Percentiles rank a stretch among this genome's conserved stretches.
Evolutionary conservation across 2,888 invertebrate genomes (phyloP).

Genomic region (Drosophila nigricruria): DNA sequence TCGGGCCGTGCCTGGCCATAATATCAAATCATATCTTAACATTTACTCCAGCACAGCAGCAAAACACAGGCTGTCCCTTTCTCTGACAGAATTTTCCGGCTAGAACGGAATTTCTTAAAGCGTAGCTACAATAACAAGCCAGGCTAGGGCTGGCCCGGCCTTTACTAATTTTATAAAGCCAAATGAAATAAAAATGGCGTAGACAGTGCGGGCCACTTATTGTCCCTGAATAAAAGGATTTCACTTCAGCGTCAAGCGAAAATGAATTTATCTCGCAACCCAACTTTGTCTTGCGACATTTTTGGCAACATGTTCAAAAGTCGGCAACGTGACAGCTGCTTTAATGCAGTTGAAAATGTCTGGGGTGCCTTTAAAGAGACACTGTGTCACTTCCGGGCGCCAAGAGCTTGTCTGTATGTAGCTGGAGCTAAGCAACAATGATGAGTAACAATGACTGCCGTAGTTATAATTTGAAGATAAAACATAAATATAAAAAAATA

Average conservation of each 20-base stretch:
- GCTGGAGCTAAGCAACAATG: background rate
- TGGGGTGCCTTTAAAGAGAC: conserved; percentile 31
- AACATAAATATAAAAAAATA: background rate
- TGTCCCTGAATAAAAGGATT: conserved; percentile 39
- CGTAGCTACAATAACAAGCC: conserved; percentile 35
- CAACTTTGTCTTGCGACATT: conserved; percentile 29
- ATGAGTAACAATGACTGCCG: conserved; percentile 14
- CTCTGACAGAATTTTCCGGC: background rate
- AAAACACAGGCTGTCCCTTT: conserved; percentile 3
- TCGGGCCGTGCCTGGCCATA: conserved; percentile 67
- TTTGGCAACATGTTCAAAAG: conserved; percentile 27
- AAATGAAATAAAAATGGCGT: conserved; percentile 71
- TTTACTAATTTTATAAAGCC: conserved; percentile 73
- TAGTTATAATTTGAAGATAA: conserved; percentile 28
- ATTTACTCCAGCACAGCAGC: conserved; percentile 48
- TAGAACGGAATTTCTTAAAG: conserved; percentile 35
- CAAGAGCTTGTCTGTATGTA: background rate
- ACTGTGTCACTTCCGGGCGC: conserved; percentile 4
- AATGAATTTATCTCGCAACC: conserved; percentile 61
- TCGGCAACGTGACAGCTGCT: conserved; percentile 10
- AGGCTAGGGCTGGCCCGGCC: conserved; percentile 17
- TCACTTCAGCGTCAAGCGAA: conserved; percentile 31
- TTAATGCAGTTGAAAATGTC: conserved; percentile 55
- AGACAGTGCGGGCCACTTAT: conserved; percentile 22
- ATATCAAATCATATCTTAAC: conserved; percentile 77